phyloP scores from a whole-genome alignment of 2,888 invertebrate genomes.

The Microdon myrmicae region DNA sequence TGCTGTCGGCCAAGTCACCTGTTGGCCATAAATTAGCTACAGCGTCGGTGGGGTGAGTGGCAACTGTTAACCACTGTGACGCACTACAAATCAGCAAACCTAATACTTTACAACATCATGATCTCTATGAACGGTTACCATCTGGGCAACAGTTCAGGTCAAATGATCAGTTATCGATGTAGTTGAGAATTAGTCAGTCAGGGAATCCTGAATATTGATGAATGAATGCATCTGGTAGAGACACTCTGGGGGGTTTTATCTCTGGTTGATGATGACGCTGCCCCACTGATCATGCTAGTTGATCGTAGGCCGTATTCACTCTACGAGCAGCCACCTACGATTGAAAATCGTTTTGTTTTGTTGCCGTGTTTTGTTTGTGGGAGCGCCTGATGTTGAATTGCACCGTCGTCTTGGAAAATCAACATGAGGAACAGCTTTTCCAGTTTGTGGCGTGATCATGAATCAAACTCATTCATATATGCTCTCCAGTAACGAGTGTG shows the following conservation, averaged over 20 bases:
- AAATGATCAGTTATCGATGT: too few relatives aligned
- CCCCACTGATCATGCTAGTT: slow-evolving; percentile 6
- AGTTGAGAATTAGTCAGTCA: too few relatives aligned
- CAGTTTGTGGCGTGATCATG: slow-evolving; percentile 22
- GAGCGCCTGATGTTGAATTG: slow-evolving; percentile 39
- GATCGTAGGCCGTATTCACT: slow-evolving; percentile 24
- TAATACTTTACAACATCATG: too few relatives aligned
- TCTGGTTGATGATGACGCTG: slow-evolving; percentile 30
- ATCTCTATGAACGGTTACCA: too few relatives aligned
- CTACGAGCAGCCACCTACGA: slow-evolving; percentile 28
- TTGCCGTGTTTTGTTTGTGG: slow-evolving; percentile 23
- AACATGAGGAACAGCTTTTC: slow-evolving; percentile 6
- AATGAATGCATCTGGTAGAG: slow-evolving; percentile 26
- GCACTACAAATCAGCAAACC: too few relatives aligned
- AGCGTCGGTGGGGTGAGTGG: too few relatives aligned
- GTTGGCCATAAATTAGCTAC: slow-evolving; percentile 20
- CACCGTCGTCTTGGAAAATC: neutral
- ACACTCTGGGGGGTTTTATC: slow-evolving; percentile 5
- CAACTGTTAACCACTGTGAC: too few relatives aligned
- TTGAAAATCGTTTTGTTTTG: too few relatives aligned
- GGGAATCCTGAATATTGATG: slow-evolving; percentile 30
- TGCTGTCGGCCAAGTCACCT: slow-evolving; percentile 4
- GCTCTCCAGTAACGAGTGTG: slow-evolving; percentile 14
- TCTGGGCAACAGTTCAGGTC: too few relatives aligned
- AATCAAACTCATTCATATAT: slow-evolving; percentile 38